These are phyloP conservation scores for Chaenocephalus aceratus DNA, from an alignment of 2,113 vertebrate genomes.

Conservation along the genomic window DNA sequence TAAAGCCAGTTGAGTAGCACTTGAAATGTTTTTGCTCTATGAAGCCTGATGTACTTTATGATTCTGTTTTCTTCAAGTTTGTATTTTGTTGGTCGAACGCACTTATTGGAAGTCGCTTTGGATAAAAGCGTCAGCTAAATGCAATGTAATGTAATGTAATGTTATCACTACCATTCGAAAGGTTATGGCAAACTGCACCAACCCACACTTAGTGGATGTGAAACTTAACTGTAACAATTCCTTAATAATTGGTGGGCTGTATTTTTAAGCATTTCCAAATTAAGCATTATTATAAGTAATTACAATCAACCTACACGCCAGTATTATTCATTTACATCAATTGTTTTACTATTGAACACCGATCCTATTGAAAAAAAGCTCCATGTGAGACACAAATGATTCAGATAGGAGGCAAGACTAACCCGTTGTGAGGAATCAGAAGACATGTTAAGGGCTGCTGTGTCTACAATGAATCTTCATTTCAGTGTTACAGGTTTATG, in stretches of 20 bases:
- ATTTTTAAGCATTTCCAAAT: background rate
- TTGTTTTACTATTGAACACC: background rate
- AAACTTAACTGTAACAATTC: background rate
- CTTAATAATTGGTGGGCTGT: background rate
- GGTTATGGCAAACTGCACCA: no score
- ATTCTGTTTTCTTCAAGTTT: no score
- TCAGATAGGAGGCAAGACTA: conserved; percentile 5
- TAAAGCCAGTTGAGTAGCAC: no score
- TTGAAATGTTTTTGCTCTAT: no score
- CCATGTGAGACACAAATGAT: background rate
- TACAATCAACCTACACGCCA: background rate
- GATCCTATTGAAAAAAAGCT: background rate
- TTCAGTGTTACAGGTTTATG: conserved; percentile 1
- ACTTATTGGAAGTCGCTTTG: no score
- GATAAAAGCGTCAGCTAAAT: no score
- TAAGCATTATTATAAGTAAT: background rate
- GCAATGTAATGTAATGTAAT: no score
- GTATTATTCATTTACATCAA: background rate
- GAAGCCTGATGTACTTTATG: no score
- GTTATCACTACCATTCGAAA: no score
- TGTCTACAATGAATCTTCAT: conserved; percentile 11
- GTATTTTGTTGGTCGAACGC: no score
- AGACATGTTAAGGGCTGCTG: background rate
- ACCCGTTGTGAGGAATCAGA: no score
- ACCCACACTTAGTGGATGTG: no score